Evolutionary conservation across 1,140 invertebrate genomes (phyloP).

Genomic region (Drosophila carrolli): DNA sequence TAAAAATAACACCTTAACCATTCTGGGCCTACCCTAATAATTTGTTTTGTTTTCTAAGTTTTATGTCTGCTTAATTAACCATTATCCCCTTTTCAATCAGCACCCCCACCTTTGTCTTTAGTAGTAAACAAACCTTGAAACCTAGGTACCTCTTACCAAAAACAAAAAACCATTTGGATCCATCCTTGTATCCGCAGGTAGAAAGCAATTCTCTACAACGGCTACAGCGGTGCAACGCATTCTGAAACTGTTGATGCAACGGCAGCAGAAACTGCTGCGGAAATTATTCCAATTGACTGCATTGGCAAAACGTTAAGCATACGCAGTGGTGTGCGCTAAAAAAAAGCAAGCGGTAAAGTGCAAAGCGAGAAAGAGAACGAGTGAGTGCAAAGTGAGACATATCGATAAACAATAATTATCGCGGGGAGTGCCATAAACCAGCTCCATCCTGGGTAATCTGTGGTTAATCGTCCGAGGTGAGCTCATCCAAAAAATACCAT

Average conservation of each 20-base stretch:
- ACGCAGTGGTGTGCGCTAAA: slow-evolving; percentile 31
- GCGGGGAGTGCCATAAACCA: slow-evolving; percentile 46
- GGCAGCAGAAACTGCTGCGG: slow-evolving; percentile 81
- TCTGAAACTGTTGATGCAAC: slow-evolving; percentile 83
- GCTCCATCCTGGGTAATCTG: slow-evolving; percentile 82
- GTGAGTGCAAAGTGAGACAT: slow-evolving; percentile 6
- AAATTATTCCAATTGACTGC: slow-evolving; percentile 75
- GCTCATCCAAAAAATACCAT: slow-evolving; percentile 25
- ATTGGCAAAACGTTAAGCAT: slow-evolving; percentile 66
- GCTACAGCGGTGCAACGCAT: slow-evolving; percentile 84
- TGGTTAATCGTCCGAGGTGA: slow-evolving; percentile 81
- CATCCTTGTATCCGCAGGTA: slow-evolving; percentile 28
- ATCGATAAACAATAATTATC: slow-evolving; percentile 17
- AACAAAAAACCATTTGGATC: not conserved
- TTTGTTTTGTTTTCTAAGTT: no score
- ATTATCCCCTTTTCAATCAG: not conserved
- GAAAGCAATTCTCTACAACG: slow-evolving; percentile 68
- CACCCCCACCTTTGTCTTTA: not conserved
- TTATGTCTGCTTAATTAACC: no score
- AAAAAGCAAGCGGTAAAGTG: slow-evolving; percentile 16
- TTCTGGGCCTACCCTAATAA: no score
- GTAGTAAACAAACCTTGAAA: slow-evolving; percentile 44
- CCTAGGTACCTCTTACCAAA: no score
- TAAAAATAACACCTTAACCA: no score
- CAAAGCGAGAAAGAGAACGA: slow-evolving; percentile 2